Conservation (phyloP, 2,113 vertebrate genomes). For the Rhynchopsitta pachyrhyncha region DNA sequence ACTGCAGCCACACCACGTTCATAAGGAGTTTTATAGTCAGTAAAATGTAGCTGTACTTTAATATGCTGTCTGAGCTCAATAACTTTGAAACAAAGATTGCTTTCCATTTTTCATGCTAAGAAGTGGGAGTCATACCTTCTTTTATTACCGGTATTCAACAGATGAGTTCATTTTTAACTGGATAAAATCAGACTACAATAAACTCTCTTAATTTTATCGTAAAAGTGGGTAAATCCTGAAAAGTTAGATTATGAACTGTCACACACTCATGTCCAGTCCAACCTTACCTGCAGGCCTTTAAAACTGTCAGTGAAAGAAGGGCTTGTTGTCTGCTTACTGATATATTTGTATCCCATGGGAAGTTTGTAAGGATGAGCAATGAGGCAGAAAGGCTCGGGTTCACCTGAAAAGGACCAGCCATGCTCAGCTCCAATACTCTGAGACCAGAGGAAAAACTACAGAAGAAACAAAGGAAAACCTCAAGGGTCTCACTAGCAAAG, state of each 20-base stretch:
- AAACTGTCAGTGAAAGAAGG: neutral
- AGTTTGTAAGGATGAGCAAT: neutral
- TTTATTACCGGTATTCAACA: conserved; percentile 49
- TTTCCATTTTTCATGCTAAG: conserved; percentile 46
- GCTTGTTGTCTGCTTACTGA: neutral
- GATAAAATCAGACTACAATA: conserved; percentile 28
- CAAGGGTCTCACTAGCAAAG: neutral
- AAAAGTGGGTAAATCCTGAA: conserved; percentile 20
- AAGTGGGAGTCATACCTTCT: conserved; percentile 1
- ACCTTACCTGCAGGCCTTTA: neutral
- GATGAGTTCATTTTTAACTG: conserved; percentile 37
- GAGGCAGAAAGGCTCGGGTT: neutral
- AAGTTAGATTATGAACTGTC: conserved; percentile 16
- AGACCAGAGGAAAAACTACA: neutral
- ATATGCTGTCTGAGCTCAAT: conserved; percentile 23
- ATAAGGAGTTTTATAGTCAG: conserved; percentile 42
- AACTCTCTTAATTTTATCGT: conserved; percentile 16
- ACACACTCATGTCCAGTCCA: neutral
- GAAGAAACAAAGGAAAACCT: neutral
- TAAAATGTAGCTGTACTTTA: conserved; percentile 36
- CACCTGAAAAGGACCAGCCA: neutral
- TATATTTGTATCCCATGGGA: neutral
- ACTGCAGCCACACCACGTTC: neutral
- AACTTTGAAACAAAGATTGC: conserved; percentile 30
- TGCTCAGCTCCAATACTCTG: neutral